A percentile compares a stretch with the other conserved stretches of the same genome.
phyloP scores from a whole-genome alignment of 2,888 invertebrate species.

The Archips crataeganus region DNA sequence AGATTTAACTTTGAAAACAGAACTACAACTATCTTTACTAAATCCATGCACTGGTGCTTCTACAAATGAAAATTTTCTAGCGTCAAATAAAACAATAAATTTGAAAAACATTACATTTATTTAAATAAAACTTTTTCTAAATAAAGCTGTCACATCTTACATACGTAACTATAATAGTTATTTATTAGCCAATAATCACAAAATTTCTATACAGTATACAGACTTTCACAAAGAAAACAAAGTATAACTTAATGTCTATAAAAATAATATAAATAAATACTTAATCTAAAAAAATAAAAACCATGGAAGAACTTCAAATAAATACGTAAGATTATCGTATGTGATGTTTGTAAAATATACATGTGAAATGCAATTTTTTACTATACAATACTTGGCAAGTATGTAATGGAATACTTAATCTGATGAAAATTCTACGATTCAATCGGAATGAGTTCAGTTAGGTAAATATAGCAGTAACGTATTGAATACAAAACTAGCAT shows the following conservation, averaged over 20 bases:
- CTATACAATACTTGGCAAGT: constrained; percentile 74
- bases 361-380: constrained; percentile 61
- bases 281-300: constrained; percentile 59
- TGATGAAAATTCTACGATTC: constrained; percentile 45
- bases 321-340: constrained; percentile 73
- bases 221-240: constrained; percentile 70
- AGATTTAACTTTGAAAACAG: not conserved
- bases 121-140: constrained; percentile 81
- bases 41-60: constrained; percentile 44
- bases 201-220: constrained; percentile 77
- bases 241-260: constrained; percentile 65
- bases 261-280: constrained; percentile 71
- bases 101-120: constrained; percentile 76
- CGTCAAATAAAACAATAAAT: constrained; percentile 68
- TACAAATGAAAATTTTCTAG: constrained; percentile 58
- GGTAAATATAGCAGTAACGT: constrained; percentile 12
- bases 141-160: constrained; percentile 85
- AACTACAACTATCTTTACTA: not conserved
- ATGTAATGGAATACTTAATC: constrained; percentile 59
- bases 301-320: constrained; percentile 52
- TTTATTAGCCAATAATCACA: constrained; percentile 78
- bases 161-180: constrained; percentile 62
- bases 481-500: constrained; percentile 31
- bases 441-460: constrained; percentile 45
- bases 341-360: constrained; percentile 60